phyloP scores from a whole-genome alignment of 2,113 vertebrate genomes.

The Anguilla japonica region DNA sequence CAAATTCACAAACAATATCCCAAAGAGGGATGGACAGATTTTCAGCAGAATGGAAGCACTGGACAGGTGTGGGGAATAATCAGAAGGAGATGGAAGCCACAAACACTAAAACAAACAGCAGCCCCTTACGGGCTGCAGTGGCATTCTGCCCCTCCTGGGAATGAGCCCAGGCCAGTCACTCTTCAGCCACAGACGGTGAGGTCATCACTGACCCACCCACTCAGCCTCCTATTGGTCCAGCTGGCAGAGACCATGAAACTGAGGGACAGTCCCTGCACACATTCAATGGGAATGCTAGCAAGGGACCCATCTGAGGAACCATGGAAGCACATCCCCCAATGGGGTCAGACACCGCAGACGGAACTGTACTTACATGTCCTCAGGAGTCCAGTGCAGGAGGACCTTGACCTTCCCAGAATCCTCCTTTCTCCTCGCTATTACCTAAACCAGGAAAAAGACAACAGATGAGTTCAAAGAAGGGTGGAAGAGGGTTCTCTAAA shows the following conservation, averaged over 20 bases:
- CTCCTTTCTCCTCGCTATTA: conserved; percentile 95
- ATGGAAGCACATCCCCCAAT: neutral
- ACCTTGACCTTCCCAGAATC: conserved; percentile 97
- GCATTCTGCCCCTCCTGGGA: neutral
- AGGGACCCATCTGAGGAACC: neutral
- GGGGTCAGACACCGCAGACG: neutral
- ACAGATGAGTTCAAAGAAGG: neutral
- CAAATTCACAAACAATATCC: neutral
- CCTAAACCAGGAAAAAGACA: conserved; percentile 62
- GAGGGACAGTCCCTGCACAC: neutral
- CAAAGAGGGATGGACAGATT: neutral
- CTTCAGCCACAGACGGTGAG: neutral
- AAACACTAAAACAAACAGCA: neutral
- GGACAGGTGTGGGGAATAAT: neutral
- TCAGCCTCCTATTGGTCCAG: neutral
- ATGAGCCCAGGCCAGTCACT: neutral
- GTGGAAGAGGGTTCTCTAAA: neutral
- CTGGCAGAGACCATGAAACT: neutral
- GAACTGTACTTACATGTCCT: conserved; percentile 92
- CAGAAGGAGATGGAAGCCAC: neutral
- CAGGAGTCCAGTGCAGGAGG: conserved; percentile 94
- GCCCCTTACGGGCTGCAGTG: neutral
- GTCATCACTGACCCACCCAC: neutral
- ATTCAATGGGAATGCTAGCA: no score
- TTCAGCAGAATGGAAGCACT: neutral